A percentile compares a stretch with the other conserved stretches of the same genome.
These are phyloP conservation scores for Ceyx margarethae DNA, from an alignment of 2,113 vertebrate genomes.

Conservation along the genomic window DNA sequence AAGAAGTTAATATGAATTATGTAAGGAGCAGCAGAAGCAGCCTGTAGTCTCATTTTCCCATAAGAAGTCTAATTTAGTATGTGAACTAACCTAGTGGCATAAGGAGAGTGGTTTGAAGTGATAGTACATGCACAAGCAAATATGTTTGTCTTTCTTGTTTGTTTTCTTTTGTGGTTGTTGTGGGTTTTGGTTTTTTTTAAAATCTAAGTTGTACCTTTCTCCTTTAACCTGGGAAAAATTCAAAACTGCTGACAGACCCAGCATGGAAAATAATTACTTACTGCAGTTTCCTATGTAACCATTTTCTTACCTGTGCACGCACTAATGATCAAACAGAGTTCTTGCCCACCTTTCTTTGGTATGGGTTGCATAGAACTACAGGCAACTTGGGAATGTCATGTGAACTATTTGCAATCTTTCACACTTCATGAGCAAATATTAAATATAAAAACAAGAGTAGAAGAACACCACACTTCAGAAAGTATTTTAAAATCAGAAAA, in stretches of 20 bases:
- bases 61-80: not conserved
- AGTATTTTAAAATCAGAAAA: not conserved
- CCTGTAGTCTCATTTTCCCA: not conserved
- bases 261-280: slow-evolving; percentile 25
- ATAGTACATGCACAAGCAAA: not conserved
- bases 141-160: not conserved
- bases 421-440: not conserved
- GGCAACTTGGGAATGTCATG: not conserved
- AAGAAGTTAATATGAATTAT: not conserved
- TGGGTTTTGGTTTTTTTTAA: too few species aligned
- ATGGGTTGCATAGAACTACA: not conserved
- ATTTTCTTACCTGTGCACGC: slow-evolving; percentile 38
- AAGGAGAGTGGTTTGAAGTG: not conserved
- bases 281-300: not conserved
- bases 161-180: too few species aligned
- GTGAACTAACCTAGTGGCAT: not conserved
- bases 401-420: not conserved
- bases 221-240: slow-evolving; percentile 10
- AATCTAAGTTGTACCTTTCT: not conserved
- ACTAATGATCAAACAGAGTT: not conserved
- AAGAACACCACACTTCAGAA: not conserved
- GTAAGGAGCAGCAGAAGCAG: not conserved
- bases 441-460: not conserved
- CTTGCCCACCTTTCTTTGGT: slow-evolving; percentile 17
- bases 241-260: slow-evolving; percentile 50